Conservation (phyloP, 2,113 vertebrate species). For the Regulus satrapa region DNA sequence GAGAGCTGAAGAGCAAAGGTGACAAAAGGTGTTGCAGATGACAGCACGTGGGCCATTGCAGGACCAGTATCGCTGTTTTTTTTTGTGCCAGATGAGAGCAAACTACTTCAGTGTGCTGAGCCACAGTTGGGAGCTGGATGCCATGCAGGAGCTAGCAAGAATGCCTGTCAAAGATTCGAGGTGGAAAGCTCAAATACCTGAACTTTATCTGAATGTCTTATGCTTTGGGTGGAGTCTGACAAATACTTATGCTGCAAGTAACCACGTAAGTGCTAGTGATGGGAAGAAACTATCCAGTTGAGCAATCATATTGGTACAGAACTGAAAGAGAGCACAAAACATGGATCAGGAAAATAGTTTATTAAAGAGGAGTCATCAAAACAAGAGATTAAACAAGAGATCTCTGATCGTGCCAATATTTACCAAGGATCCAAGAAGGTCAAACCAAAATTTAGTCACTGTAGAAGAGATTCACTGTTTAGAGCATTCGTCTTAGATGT, state of each 20-base stretch:
- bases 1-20: neutral
- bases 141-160: accelerated
- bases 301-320: neutral
- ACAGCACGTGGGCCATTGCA: accelerated
- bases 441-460: neutral
- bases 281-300: neutral
- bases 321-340: accelerated
- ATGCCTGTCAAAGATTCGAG: neutral
- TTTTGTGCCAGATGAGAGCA: accelerated
- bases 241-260: neutral
- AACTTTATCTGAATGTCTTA: neutral
- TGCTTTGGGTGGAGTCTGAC: neutral
- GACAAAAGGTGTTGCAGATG: neutral
- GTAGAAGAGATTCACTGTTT: neutral
- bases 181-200: neutral
- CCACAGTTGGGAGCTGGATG: accelerated
- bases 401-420: neutral
- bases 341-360: neutral
- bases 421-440: neutral
- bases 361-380: neutral
- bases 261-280: accelerated
- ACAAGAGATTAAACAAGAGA: neutral
- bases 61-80: accelerated
- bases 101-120: neutral
- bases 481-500: neutral